Base-by-base conservation (phyloP, 2,797 vertebrate genomes). In the Typhlichthys subterraneus region DNA sequence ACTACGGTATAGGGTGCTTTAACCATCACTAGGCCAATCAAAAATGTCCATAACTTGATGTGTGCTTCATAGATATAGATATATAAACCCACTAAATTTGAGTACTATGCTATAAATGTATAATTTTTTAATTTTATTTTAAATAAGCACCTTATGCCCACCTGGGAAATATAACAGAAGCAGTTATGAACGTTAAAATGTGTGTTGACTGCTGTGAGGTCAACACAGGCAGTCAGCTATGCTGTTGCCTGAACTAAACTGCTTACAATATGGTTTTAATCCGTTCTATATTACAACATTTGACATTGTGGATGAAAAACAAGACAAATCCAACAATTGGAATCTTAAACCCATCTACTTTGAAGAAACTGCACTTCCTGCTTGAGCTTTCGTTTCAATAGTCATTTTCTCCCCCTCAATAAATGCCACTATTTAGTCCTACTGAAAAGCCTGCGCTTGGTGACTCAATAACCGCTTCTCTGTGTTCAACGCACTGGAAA, bases 401-500 rank as follows among this genome's bases (percentile, higher is more conserved):
- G 11, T 55, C 23, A 23, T 53, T 59, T 67, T 77, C 7, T 48
- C 62, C 19, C 65, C 31, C 38, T n/a, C 52, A 56, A 80, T 79
- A 82, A 83, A 79, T 48, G 50, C 67, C 59, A 19, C 57, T 79
- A 64, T 74, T 64, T 67, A 54, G 52, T 54, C 64, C 63, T 60
- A 67, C 70, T 67, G 68, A 55, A 73, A 82, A 76, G 61, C 68
- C 77, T 71, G 57, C 45, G 2, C 64, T 67, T 47, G 19, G 62
- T 73, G 62, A 54, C 71, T 72, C 38, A 65, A 71, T 61, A 47
- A 54, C 67, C 56, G 71, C 61, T 72, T 70, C 70, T 64, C 48
- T 54, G 59, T 53, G 53, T 80, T 79, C 56, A 60, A 82, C 46
- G 79, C 85, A 88, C 82, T 87, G 81, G 74, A 86, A 89, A 89